Conservation (phyloP, 2,113 vertebrate species). For the Labeo catla region DNA sequence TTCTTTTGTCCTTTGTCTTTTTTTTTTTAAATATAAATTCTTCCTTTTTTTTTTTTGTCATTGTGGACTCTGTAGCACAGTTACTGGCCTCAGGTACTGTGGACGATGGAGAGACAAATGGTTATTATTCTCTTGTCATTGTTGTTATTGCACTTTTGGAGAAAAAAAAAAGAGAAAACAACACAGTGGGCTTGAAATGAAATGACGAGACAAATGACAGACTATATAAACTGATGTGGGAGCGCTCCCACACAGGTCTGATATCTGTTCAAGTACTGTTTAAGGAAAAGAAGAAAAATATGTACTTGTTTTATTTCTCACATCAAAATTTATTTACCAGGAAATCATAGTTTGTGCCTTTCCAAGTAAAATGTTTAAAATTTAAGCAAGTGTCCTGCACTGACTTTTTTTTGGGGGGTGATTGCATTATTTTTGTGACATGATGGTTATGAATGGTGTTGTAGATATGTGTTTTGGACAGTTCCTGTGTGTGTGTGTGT, state of each 20-base stretch:
- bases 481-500: too few species aligned
- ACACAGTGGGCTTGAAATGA: conserved; percentile 72
- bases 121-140: conserved; percentile 73
- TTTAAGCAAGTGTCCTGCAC: conserved; percentile 70
- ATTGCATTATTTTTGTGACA: conserved; percentile 58
- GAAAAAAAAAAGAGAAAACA: conserved; percentile 57
- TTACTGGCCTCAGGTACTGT: conserved; percentile 83
- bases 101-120: conserved; percentile 73
- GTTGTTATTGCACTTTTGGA: conserved; percentile 80
- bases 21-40: background rate
- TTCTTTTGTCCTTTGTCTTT: conserved; percentile 51
- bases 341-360: conserved; percentile 87
- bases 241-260: conserved; percentile 70
- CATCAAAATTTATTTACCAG: conserved; percentile 82
- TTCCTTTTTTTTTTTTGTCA: conserved; percentile 65
- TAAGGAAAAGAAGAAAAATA: conserved; percentile 51
- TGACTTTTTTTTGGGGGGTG: conserved; percentile 66
- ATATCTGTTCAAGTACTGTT: conserved; percentile 73
- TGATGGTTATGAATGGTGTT: conserved; percentile 18
- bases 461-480: background rate
- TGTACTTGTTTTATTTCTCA: conserved; percentile 79
- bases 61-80: conserved; percentile 80
- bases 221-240: conserved; percentile 76
- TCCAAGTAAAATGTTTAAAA: conserved; percentile 86
- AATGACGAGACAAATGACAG: conserved; percentile 69